A percentile compares a stretch with the other conserved stretches of the same genome.
Evolutionary conservation across 2,797 vertebrate species (phyloP).

Genomic region (Xerus rutilus): DNA sequence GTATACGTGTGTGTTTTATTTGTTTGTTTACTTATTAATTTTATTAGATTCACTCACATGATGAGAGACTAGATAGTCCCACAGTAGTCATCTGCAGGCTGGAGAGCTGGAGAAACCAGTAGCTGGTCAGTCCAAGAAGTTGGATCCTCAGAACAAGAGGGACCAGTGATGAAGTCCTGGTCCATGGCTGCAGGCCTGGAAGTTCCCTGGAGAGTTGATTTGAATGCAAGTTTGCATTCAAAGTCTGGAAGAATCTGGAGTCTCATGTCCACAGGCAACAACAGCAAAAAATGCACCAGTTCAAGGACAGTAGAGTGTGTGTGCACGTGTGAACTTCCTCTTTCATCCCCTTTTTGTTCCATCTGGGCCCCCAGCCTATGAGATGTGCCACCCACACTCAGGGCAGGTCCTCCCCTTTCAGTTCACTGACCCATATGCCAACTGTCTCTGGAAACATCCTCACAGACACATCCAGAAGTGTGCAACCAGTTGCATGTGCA

Average conservation of each 20-base stretch:
- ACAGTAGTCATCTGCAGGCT: neutral
- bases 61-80: neutral
- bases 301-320: neutral
- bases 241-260: neutral
- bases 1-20: too few species aligned
- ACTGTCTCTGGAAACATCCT: neutral
- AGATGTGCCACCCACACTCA: neutral
- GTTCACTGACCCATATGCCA: neutral
- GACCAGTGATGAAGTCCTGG: neutral
- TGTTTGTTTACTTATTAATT: too few species aligned
- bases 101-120: neutral
- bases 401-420: neutral
- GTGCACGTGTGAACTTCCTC: neutral
- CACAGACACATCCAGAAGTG: neutral
- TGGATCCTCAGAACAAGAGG: neutral
- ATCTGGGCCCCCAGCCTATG: neutral
- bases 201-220: neutral
- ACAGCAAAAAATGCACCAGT: neutral
- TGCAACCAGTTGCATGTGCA: neutral
- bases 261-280: neutral
- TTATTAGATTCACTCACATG: neutral
- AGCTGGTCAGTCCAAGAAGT: too few species aligned
- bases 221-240: neutral
- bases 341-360: neutral
- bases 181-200: neutral